Evolutionary conservation across 23 tunicate genomes (phyloP).

Genomic region (Halocynthia aurantium): DNA sequence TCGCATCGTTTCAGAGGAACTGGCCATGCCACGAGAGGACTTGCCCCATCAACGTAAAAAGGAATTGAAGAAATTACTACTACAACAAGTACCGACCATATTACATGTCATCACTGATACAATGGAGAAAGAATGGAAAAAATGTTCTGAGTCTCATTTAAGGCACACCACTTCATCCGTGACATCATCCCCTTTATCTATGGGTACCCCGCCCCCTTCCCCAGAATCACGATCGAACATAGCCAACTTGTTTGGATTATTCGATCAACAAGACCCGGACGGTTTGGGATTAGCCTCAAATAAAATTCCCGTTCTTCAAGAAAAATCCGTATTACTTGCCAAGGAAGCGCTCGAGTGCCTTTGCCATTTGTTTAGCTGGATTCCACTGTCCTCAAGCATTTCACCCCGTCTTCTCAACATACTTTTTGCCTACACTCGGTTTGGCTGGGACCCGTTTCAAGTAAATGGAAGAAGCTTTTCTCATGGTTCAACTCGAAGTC

Average conservation of each 20-base stretch:
- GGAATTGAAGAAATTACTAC: conserved; percentile 48
- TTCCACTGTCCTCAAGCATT: conserved; percentile 56
- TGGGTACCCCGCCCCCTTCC: conserved; percentile 75
- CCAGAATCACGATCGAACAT: conserved; percentile 32
- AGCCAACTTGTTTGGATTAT: conserved; percentile 12
- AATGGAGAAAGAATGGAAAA: conserved; percentile 49
- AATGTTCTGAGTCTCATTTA: conserved; percentile 25
- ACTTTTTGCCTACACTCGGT: conserved; percentile 65
- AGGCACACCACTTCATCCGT: conserved; percentile 13
- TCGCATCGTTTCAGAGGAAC: conserved; percentile 81
- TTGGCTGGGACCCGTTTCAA: conserved; percentile 28
- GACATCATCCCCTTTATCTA: neutral
- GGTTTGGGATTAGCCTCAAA: neutral
- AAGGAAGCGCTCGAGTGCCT: conserved; percentile 58
- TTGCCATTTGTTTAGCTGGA: conserved; percentile 91
- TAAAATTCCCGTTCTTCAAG: conserved; percentile 11
- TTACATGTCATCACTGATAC: conserved; percentile 55
- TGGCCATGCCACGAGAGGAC: conserved; percentile 69
- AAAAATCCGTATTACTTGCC: conserved; percentile 33
- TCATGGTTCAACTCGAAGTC: conserved; percentile 5
- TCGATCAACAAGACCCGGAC: conserved; percentile 11
- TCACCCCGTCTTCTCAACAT: conserved; percentile 49
- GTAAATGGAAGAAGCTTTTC: neutral
- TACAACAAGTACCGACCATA: conserved; percentile 55
- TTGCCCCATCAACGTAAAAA: conserved; percentile 57